Conservation (phyloP, 2,797 vertebrate genomes). For the Lophotriccus pileatus region DNA sequence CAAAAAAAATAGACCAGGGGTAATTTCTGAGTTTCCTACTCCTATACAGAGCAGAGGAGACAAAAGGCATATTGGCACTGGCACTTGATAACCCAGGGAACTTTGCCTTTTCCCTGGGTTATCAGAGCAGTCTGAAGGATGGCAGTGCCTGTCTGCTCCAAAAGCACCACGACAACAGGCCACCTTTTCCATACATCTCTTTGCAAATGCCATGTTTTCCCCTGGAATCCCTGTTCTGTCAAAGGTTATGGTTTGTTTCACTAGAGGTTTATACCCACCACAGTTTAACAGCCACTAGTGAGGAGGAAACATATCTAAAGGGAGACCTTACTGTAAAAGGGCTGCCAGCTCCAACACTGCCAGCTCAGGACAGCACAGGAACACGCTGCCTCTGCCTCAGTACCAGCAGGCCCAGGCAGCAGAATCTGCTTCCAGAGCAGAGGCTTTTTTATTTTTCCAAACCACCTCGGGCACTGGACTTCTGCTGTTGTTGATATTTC, state of each 20-base stretch:
- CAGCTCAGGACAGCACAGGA: not conserved
- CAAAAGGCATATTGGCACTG: not conserved
- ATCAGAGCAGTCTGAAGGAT: not conserved
- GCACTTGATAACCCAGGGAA: not conserved
- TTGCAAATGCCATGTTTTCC: not conserved
- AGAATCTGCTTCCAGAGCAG: not conserved
- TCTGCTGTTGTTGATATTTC: not conserved
- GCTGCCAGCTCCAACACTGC: not conserved
- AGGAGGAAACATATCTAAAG: not conserved
- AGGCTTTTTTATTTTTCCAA: not conserved
- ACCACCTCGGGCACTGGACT: not conserved
- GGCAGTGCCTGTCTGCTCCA: not conserved
- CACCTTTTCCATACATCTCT: not conserved
- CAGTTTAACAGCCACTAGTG: not conserved
- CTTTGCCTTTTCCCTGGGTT: not conserved
- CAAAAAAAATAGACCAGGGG: accelerated
- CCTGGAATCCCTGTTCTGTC: not conserved
- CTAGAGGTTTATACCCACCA: not conserved
- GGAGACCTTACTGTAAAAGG: not conserved
- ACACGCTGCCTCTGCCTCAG: not conserved
- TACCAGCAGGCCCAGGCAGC: not conserved
- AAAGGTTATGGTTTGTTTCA: not conserved
- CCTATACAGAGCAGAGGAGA: not conserved
- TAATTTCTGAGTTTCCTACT: not conserved
- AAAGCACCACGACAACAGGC: not conserved